Percentiles rank a stretch among this genome's conserved stretches.
These are phyloP conservation scores for Drosophila ambigua DNA, from an alignment of 1,140 invertebrate genomes.

Conservation along the genomic window DNA sequence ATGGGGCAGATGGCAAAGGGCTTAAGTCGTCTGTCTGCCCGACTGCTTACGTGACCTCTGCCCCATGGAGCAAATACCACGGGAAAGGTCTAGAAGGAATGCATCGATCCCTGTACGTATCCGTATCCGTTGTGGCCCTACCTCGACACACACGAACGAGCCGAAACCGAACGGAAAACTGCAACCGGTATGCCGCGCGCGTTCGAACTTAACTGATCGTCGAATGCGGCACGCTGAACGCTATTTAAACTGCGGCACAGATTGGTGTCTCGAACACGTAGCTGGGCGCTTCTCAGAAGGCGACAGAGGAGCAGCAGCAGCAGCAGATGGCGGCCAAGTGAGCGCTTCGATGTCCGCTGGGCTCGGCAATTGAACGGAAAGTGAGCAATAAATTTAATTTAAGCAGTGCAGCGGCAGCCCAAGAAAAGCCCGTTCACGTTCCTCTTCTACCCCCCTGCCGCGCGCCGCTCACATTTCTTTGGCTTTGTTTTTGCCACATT, in stretches of 20 bases:
- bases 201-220: slow-evolving; percentile 29
- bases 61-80: too few relatives aligned
- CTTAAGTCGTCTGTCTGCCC: slow-evolving; percentile 52
- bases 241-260: not conserved
- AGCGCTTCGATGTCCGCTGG: slow-evolving; percentile 39
- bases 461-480: slow-evolving; percentile 62
- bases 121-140: not conserved
- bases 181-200: slow-evolving; percentile 26
- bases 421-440: slow-evolving; percentile 4
- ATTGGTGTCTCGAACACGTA: not conserved
- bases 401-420: slow-evolving; percentile 24
- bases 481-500: slow-evolving; percentile 72
- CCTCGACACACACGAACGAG: slow-evolving; percentile 22
- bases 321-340: not conserved
- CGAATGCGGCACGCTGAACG: slow-evolving; percentile 17
- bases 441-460: not conserved
- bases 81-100: too few relatives aligned
- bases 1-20: slow-evolving; percentile 16
- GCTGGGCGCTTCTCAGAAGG: slow-evolving; percentile 8
- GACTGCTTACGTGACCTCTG: not conserved
- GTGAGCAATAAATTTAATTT: slow-evolving; percentile 71
- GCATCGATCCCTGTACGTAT: not conserved
- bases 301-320: not conserved
- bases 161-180: slow-evolving; percentile 18
- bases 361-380: slow-evolving; percentile 63